Base-by-base conservation (phyloP, 2,797 vertebrate genomes). In the Enteromius anoplus region DNA sequence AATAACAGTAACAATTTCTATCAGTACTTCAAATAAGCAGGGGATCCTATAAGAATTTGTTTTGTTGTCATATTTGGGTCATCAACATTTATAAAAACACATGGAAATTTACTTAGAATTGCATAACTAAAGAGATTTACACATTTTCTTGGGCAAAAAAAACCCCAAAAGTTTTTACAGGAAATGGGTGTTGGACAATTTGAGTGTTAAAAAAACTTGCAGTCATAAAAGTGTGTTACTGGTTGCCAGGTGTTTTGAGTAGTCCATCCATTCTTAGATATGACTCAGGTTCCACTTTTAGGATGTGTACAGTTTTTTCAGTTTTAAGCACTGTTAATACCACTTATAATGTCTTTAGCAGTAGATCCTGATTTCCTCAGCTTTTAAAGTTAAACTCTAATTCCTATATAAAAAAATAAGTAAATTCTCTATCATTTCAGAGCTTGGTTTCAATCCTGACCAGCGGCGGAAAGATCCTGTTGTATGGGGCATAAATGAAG, bases 401-500 rank as follows among this genome's bases (percentile, higher is more conserved):
- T 78, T 62, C 45, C 29, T 47, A 21, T 21, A n/a, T 14, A 40
- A 23, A n/a, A 64, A 73, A 66, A 21, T n/a, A 72, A 64, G 40
- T 23, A 71, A 49, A 49, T 72, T n/a, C 32, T 68, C 47, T 53
- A n/a, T 62, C 21, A 0, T 64, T 75, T 75, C 42, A 75, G 11
- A 66, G 47, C n/a, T 78, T 65, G 19, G n/a, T 65, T 40, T 82
- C 45, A 66, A 42, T 66, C 80, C 49, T 75, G 60, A 75, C 45
- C 58, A 40, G 45, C 32, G 29, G 80, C 70, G 40, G 62, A 66
- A 82, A 29, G 47, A 37, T 55, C 14, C 60, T 40, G 45, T 66
- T 64, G 71, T 75, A 37, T 2, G 1, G 34, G 60, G 29, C 34
- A 84, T 72, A 65, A 83, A 64, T 81, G 80, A 80, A 86, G 83